Base-by-base conservation (phyloP, 2,113 vertebrate species). In the Bostrychus sinensis region DNA sequence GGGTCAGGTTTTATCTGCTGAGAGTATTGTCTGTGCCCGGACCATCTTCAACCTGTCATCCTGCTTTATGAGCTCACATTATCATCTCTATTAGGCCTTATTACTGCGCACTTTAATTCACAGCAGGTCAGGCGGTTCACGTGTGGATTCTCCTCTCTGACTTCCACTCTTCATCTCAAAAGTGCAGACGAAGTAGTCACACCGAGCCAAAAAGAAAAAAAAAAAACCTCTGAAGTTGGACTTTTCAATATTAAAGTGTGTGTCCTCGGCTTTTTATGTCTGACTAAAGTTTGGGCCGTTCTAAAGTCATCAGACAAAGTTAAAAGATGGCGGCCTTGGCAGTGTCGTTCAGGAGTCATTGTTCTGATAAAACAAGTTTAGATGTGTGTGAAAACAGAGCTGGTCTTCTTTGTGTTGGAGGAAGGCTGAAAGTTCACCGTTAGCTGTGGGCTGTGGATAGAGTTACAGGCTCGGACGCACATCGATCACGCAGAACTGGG, bases 1-100 rank as follows among this genome's bases (percentile, higher is more conserved):
- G 86, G 86, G 90, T 94, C 89, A 91, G 85, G 85, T 78, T 92
- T 88, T 30, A 42, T 90, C 37, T 86, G 84, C 92, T 92, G 89
- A 95, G 93, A 90, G 84, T 90, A 89, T 89, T 88, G 91, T 90
- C 92, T 78, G 89, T 91, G 78, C 55, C 63, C 26, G 45, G 71
- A 87, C 89, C 85, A 86, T 75, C 63, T 58, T 81, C 85, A 80
- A 82, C 82, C 63, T 74, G 75, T 76, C 83, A 85, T 61, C 76
- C 62, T 53, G 75, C 73, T 85, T 89, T 89, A 91, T 83, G 84
- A 82, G 69, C 42, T 20, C 78, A 77, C 78, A 87, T 82, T 88
- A 85, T 84, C 77, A 59, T 70, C 66, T 66, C 81, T 80, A 86
- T 89, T 83, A 86, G 39, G 70, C 43, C 73, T 83, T 83, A 86